These are phyloP conservation scores for Smittia sp. DNA, from an alignment of 2,888 invertebrate genomes.

Conservation along the genomic window DNA sequence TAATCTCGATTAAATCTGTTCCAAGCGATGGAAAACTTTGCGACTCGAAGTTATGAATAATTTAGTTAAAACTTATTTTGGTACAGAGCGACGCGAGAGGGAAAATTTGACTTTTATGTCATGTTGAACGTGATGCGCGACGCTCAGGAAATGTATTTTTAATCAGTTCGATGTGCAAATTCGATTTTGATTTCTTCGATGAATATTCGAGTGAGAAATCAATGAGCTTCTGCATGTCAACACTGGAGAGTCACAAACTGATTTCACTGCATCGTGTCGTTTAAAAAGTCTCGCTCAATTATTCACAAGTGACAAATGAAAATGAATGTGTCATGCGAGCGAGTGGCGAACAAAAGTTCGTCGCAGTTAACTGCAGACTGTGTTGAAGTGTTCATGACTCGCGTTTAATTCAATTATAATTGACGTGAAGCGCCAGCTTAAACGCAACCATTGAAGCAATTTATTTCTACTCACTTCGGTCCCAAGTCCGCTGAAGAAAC, in stretches of 20 bases:
- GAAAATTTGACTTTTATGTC: too few relatives aligned
- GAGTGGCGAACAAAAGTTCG: background rate
- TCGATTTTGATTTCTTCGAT: too few relatives aligned
- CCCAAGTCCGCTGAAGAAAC: conserved; percentile 66
- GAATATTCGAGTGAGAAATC: too few relatives aligned
- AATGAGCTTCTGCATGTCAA: background rate
- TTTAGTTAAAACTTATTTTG: too few relatives aligned
- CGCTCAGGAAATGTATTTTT: too few relatives aligned
- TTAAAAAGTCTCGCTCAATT: background rate
- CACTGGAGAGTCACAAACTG: background rate
- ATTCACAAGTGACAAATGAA: conserved; percentile 3
- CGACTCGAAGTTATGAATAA: too few relatives aligned
- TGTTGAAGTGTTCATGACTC: background rate
- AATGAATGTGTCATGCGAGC: background rate
- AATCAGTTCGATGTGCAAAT: too few relatives aligned
- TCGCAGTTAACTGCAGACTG: background rate
- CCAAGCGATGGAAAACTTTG: too few relatives aligned
- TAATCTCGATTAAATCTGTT: too few relatives aligned
- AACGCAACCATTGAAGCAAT: background rate
- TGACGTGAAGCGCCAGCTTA: background rate
- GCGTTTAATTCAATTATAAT: conserved; percentile 26
- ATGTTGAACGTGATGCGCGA: too few relatives aligned
- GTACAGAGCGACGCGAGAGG: too few relatives aligned
- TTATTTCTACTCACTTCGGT: conserved; percentile 56
- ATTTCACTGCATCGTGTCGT: background rate